Percentiles rank a stretch among this genome's conserved stretches.
phyloP scores from a whole-genome alignment of 2,797 vertebrate species.

The Malurus splendens region DNA sequence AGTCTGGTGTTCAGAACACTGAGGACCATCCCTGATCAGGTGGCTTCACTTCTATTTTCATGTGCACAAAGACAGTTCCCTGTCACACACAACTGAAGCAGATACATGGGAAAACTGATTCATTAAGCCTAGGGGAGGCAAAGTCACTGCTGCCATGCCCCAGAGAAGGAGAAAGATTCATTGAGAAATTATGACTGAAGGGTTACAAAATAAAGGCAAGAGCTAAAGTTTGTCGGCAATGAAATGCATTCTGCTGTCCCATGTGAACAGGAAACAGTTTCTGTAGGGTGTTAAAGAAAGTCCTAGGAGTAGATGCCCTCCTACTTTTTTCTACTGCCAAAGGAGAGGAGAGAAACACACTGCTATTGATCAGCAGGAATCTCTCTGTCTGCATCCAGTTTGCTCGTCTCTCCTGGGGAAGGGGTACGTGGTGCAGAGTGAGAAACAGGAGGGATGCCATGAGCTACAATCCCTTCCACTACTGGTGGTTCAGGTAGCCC shows the following conservation, averaged over 20 bases:
- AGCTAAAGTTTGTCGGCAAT: constrained; percentile 66
- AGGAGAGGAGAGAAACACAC: constrained; percentile 39
- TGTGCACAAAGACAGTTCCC: not conserved
- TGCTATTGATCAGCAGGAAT: constrained; percentile 93
- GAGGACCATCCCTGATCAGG: not conserved
- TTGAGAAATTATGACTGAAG: constrained; percentile 62
- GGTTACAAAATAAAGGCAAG: constrained; percentile 73
- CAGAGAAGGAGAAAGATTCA: constrained; percentile 56
- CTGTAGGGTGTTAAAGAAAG: constrained; percentile 38
- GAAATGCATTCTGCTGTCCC: constrained; percentile 62
- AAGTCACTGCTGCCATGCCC: constrained; percentile 58
- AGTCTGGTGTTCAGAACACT: not conserved
- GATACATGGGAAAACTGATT: not conserved
- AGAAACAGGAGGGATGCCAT: constrained; percentile 83
- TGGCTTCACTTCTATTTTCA: not conserved
- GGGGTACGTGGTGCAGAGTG: constrained; percentile 78
- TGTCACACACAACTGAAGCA: not conserved
- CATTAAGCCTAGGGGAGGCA: constrained; percentile 25
- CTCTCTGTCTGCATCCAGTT: constrained; percentile 94
- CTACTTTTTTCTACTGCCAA: constrained; percentile 44
- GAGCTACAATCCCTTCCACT: constrained; percentile 87
- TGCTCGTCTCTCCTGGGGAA: constrained; percentile 86
- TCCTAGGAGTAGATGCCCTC: constrained; percentile 46
- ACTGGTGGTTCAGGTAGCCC: constrained; percentile 82
- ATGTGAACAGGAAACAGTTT: constrained; percentile 61